phyloP scores from a whole-genome alignment of 2,888 invertebrate genomes.

The Conistra vaccinii region DNA sequence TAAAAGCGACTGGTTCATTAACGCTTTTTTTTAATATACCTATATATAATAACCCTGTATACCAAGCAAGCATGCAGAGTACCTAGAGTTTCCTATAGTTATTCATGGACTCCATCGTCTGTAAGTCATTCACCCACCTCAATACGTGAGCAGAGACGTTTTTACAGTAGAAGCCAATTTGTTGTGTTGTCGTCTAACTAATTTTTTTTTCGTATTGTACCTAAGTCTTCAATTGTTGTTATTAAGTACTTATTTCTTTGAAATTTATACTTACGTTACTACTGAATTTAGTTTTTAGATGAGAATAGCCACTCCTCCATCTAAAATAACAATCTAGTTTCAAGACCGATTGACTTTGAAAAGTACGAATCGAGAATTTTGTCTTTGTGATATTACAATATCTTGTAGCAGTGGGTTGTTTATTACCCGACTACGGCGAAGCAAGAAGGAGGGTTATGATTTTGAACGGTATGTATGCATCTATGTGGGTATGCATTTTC shows the following conservation, averaged over 20 bases:
- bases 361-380: neutral
- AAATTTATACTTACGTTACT: neutral
- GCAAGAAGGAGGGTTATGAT: too few relatives aligned
- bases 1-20: neutral
- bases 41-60: slow-evolving; percentile 8
- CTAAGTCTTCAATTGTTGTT: neutral
- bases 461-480: too few relatives aligned
- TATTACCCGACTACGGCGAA: too few relatives aligned
- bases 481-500: too few relatives aligned
- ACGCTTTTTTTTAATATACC: slow-evolving; percentile 3
- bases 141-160: slow-evolving; percentile 31
- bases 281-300: neutral
- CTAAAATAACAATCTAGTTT: neutral
- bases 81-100: slow-evolving; percentile 36
- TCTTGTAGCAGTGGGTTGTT: neutral
- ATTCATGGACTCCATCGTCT: slow-evolving; percentile 45
- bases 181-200: slow-evolving; percentile 3
- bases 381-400: neutral
- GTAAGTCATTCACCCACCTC: slow-evolving; percentile 59
- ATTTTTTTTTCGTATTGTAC: slow-evolving; percentile 18
- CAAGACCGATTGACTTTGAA: neutral
- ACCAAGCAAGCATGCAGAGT: slow-evolving; percentile 1
- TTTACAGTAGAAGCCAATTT: slow-evolving; percentile 34
- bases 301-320: neutral
- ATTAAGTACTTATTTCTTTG: neutral